phyloP scores from a whole-genome alignment of 2,888 invertebrate species.

The Tuta absoluta region DNA sequence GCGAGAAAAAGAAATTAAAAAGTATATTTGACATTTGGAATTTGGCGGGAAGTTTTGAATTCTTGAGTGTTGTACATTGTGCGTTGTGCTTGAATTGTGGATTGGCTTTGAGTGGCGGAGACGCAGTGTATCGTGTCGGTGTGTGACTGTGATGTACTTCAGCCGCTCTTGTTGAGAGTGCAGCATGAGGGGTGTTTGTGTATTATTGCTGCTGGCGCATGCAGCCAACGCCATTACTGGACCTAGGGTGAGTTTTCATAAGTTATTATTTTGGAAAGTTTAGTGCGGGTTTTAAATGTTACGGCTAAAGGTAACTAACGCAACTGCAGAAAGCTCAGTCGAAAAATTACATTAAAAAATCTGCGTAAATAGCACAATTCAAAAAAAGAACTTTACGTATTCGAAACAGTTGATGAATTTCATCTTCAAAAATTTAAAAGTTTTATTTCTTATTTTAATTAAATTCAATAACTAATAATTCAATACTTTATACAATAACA shows the following conservation, averaged over 20 bases:
- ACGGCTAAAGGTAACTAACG: too few species aligned
- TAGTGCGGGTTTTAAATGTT: too few species aligned
- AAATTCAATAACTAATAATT: too few species aligned
- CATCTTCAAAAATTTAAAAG: too few species aligned
- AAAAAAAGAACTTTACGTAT: too few species aligned
- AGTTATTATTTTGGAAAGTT: too few species aligned
- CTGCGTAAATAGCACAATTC: too few species aligned
- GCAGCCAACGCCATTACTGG: slow-evolving; percentile 75
- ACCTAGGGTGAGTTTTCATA: slow-evolving; percentile 65
- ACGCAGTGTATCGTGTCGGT: slow-evolving; percentile 45
- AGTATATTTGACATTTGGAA: slow-evolving; percentile 39
- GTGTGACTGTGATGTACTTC: slow-evolving; percentile 71
- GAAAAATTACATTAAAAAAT: too few species aligned
- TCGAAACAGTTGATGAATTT: too few species aligned
- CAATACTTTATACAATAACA: too few species aligned
- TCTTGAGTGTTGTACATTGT: slow-evolving; percentile 34
- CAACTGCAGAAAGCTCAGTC: neutral
- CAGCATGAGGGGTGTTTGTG: slow-evolving; percentile 73
- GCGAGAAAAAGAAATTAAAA: slow-evolving; percentile 43
- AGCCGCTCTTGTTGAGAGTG: slow-evolving; percentile 70
- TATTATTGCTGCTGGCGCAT: slow-evolving; percentile 73
- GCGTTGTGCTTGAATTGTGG: slow-evolving; percentile 50
- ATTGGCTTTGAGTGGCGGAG: slow-evolving; percentile 43
- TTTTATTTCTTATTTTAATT: too few species aligned
- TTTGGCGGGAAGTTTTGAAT: slow-evolving; percentile 43